Evolutionary conservation across 2,797 vertebrate species (phyloP).

Genomic region (Brachyrhaphis roseni): DNA sequence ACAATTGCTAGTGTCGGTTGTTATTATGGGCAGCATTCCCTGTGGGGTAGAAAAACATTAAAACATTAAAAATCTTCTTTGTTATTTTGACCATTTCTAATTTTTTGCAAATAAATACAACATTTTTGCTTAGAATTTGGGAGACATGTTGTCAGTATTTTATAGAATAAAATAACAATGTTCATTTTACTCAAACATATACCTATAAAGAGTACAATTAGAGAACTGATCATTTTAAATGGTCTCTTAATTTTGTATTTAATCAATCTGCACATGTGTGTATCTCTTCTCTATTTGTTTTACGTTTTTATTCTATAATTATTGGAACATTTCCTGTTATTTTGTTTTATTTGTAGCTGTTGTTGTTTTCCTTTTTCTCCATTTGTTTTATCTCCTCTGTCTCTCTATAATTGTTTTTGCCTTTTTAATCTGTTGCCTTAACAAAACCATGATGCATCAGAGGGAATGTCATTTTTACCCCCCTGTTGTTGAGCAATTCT

Average conservation of each 20-base stretch:
- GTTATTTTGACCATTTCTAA: too few relatives aligned
- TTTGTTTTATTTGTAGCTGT: too few relatives aligned
- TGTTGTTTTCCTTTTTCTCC: too few relatives aligned
- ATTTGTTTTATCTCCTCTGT: background rate
- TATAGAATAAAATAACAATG: too few relatives aligned
- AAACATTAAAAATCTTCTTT: too few relatives aligned
- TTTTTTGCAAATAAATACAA: too few relatives aligned
- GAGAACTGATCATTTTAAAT: too few relatives aligned
- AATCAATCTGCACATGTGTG: background rate
- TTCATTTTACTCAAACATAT: too few relatives aligned
- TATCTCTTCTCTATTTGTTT: background rate
- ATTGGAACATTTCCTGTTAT: background rate
- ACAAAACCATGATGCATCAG: background rate
- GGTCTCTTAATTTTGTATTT: background rate
- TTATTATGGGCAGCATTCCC: background rate
- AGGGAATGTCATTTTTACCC: background rate
- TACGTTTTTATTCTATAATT: background rate
- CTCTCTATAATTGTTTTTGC: background rate
- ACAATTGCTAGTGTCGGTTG: background rate
- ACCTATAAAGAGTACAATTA: too few relatives aligned
- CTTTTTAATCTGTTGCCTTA: background rate
- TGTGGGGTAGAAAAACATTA: too few relatives aligned
- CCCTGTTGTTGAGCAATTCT: background rate
- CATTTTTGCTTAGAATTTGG: too few relatives aligned
- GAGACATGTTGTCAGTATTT: too few relatives aligned